Conservation (phyloP, 35 echinoderm and acorn worm genomes). For the Holothuria glaberrima region DNA sequence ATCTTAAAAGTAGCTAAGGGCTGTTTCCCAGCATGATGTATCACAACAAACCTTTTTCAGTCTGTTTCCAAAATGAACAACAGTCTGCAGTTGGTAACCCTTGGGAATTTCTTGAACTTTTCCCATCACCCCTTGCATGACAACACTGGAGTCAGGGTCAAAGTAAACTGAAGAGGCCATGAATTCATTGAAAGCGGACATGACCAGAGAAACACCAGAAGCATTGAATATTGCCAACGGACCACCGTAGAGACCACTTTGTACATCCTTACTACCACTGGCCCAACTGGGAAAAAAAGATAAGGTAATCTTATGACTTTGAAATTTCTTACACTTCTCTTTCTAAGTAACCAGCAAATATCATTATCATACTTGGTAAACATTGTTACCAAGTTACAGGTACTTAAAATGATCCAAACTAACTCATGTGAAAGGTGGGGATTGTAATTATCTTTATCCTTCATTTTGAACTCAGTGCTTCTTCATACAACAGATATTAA, state of each 20-base stretch:
- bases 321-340: too few relatives aligned
- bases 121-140: slow-evolving; percentile 57
- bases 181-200: slow-evolving; percentile 63
- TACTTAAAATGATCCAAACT: too few relatives aligned
- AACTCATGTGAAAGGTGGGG: too few relatives aligned
- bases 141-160: neutral
- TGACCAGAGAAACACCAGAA: slow-evolving; percentile 19
- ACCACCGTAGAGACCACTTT: slow-evolving; percentile 62
- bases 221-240: slow-evolving; percentile 55
- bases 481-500: too few relatives aligned
- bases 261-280: slow-evolving; percentile 42
- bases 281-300: slow-evolving; percentile 20
- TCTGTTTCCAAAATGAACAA: slow-evolving; percentile 55
- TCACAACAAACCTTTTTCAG: slow-evolving; percentile 35
- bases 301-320: too few relatives aligned
- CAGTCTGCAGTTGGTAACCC: slow-evolving; percentile 44
- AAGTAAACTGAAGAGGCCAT: slow-evolving; percentile 58
- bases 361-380: too few relatives aligned
- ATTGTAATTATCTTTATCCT: too few relatives aligned
- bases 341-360: too few relatives aligned
- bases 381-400: too few relatives aligned
- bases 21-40: too few relatives aligned
- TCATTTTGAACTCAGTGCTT: too few relatives aligned
- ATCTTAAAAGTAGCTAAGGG: too few relatives aligned
- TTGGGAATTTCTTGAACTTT: slow-evolving; percentile 58